phyloP scores from a whole-genome alignment of 2,888 invertebrate genomes.

The Argyresthia albistria region DNA sequence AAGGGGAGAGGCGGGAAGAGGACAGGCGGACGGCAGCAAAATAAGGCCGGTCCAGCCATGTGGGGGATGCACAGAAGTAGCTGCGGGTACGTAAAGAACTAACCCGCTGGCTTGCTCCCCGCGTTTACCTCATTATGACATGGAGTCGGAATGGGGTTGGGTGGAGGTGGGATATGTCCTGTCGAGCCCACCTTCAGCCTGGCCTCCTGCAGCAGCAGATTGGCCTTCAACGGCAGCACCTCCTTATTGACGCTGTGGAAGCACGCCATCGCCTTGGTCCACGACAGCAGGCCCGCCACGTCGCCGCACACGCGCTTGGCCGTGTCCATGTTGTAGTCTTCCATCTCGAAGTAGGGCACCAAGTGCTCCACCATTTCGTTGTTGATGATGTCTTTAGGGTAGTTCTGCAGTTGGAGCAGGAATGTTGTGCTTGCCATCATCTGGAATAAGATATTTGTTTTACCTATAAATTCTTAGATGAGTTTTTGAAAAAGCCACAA shows the following conservation, averaged over 20 bases:
- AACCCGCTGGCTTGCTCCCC: too few species aligned
- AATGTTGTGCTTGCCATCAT: conserved; percentile 98
- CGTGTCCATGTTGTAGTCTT: conserved; percentile 97
- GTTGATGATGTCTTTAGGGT: conserved; percentile 96
- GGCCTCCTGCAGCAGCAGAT: conserved; percentile 91
- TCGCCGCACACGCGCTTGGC: conserved; percentile 97
- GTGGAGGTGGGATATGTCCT: too few species aligned
- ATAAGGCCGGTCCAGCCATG: too few species aligned
- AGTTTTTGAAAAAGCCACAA: too few species aligned
- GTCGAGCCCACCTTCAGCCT: conserved; percentile 75
- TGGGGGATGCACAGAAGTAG: too few species aligned
- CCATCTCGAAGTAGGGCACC: conserved; percentile 93
- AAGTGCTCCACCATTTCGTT: conserved; percentile 97
- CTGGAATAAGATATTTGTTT: conserved; percentile 37
- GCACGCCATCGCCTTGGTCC: conserved; percentile 97
- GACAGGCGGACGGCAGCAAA: too few species aligned
- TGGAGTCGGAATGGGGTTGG: too few species aligned
- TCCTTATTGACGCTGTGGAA: conserved; percentile 98
- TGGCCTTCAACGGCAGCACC: conserved; percentile 94
- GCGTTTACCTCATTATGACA: too few species aligned
- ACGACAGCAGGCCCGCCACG: conserved; percentile 94
- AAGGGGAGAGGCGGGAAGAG: too few species aligned
- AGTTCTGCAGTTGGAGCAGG: conserved; percentile 91
- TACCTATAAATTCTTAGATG: too few species aligned
- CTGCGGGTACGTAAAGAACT: too few species aligned